Evolutionary conservation across 2,797 vertebrate species (phyloP), one percentile per base, ranked within the genome.

Genomic region (Leuciscus waleckii): DNA sequence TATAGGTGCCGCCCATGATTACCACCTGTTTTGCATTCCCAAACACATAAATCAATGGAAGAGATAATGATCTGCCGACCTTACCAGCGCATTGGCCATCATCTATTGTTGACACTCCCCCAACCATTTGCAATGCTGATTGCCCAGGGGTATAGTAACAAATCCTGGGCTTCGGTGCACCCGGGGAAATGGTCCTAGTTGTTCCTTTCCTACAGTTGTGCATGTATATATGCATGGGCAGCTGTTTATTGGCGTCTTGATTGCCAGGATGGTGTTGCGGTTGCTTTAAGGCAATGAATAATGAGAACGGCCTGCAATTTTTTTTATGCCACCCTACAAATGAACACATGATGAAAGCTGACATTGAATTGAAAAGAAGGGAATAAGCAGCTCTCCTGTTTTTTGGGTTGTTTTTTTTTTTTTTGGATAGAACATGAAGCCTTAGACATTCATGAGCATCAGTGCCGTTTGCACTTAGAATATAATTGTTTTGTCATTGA

Each of bases 21-120:
- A 69, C 88, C 88, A 86, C 88, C 87, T 90, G 90, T 89, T 91
- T 91, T 91, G 86, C 87, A 88, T 91, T 90, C 71, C 79, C 74
- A 86, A 49, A 81, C 73, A 82, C 35, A 37, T 16, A 65, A 86
- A 89, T 91, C 87, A 87, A 87, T 90, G 26, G 63, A 86, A 58
- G 67, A 49, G 88, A 87, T 91, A 90, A 89, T 85, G 89, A 90
- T 91, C 85, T 67, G 67, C 11, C 51, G 56, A 29, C 39, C 56
- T 71, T 41, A 61, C 65, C 75, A 8, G 63, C 46, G 61, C 70
- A 29, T 75, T 82, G 87, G 41, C 77, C 54, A 88, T 89, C 80
- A 86, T 90, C 79, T 79, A 81, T 79, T 69, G 86, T 76, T 82
- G 68, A 79, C 23, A 26, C 80, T 29, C 79, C 43, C 35, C 32